These are phyloP conservation scores for Ecdyonurus torrentis DNA, from an alignment of 2,888 invertebrate species.

Conservation along the genomic window DNA sequence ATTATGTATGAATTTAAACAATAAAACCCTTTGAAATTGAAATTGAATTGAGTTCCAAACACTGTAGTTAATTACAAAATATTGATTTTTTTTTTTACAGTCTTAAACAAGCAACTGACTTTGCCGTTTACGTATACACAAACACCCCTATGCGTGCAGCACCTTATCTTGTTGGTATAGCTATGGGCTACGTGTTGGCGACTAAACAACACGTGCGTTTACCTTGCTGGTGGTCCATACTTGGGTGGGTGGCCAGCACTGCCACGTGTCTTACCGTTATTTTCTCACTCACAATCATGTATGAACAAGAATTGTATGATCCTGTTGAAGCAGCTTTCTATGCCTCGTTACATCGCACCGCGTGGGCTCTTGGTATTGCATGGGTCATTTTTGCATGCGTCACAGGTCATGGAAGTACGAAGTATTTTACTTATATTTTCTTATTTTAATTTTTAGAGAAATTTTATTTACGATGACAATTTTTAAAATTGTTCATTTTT, in stretches of 20 bases:
- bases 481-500: too few species aligned
- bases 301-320: background rate
- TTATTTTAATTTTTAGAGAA: too few species aligned
- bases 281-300: background rate
- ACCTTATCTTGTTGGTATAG: background rate
- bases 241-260: background rate
- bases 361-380: background rate
- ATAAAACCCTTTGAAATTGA: too few species aligned
- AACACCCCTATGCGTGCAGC: background rate
- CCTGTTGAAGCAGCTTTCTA: background rate
- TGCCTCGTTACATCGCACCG: background rate
- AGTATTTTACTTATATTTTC: too few species aligned
- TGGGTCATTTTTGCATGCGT: background rate
- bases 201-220: background rate
- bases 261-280: background rate
- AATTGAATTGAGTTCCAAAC: too few species aligned
- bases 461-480: too few species aligned
- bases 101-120: background rate
- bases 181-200: background rate
- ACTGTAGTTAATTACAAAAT: too few species aligned
- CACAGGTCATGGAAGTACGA: background rate
- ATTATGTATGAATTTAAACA: too few species aligned
- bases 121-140: background rate
- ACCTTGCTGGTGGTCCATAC: background rate
- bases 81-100: background rate